Conservation (phyloP, 1,140 invertebrate species). For the Aphelenchoides avenae region DNA sequence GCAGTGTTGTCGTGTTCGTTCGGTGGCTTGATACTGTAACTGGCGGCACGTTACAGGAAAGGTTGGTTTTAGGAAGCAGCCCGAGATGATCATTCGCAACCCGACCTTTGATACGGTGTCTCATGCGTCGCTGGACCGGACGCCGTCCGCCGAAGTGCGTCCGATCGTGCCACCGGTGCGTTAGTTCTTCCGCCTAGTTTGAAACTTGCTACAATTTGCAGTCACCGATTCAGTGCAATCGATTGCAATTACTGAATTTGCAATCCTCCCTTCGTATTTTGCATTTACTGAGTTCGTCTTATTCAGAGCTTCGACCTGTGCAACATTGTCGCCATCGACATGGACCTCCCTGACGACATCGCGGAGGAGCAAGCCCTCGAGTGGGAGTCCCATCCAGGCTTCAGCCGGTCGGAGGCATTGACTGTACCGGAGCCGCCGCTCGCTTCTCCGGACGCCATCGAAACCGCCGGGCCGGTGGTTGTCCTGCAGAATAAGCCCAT, state of each 20-base stretch:
- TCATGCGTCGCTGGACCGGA: slow-evolving; percentile 18
- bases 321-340: slow-evolving; percentile 42
- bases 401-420: slow-evolving; percentile 20
- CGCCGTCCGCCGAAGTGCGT: background rate
- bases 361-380: slow-evolving; percentile 30
- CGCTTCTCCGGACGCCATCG: slow-evolving; percentile 27
- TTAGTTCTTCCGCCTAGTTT: background rate
- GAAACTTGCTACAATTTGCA: background rate
- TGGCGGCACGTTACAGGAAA: no score
- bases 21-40: no score
- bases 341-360: slow-evolving; percentile 33
- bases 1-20: no score
- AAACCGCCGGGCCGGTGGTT: slow-evolving; percentile 17
- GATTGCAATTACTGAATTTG: no score
- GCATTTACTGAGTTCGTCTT: slow-evolving; percentile 6
- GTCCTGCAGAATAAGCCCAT: no score
- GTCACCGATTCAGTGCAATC: no score
- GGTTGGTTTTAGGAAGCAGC: no score
- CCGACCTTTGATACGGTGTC: no score
- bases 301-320: slow-evolving; percentile 40
- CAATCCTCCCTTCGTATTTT: no score
- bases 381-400: slow-evolving; percentile 24
- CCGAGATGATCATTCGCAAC: no score
- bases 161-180: slow-evolving; percentile 11
- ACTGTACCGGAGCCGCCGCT: slow-evolving; percentile 27